A percentile compares a stretch with the other conserved stretches of the same genome.
These are phyloP conservation scores for Pimephales promelas DNA, from an alignment of 2,113 vertebrate species.

Conservation along the genomic window DNA sequence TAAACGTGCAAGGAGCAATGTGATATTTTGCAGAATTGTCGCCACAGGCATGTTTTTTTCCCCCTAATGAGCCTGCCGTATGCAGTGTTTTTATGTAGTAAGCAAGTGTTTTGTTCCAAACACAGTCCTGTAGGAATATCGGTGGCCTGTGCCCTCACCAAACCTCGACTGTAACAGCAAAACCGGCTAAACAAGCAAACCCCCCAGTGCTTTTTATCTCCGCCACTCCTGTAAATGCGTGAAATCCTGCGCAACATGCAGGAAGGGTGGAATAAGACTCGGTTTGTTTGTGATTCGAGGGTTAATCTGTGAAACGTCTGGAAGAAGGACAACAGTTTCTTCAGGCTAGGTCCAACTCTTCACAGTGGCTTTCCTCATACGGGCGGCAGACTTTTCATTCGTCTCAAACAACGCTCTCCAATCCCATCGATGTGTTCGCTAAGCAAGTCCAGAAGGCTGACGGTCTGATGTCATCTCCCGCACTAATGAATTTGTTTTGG, in stretches of 20 bases:
- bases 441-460: constrained; percentile 65
- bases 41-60: too few relatives aligned
- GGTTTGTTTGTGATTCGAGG: constrained; percentile 65
- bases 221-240: neutral
- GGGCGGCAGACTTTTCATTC: constrained; percentile 60
- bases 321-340: constrained; percentile 65
- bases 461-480: constrained; percentile 70
- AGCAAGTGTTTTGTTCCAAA: neutral
- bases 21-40: neutral
- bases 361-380: constrained; percentile 42
- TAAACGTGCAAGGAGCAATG: neutral
- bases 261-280: neutral
- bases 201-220: neutral
- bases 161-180: neutral
- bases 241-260: neutral
- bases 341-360: constrained; percentile 60
- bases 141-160: neutral
- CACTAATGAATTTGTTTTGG: constrained; percentile 68
- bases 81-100: neutral
- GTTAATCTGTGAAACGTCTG: constrained; percentile 55
- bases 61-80: neutral
- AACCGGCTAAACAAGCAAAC: neutral
- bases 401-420: constrained; percentile 63
- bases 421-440: constrained; percentile 64
- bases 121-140: neutral